These are phyloP conservation scores for Hoplostethus atlanticus DNA, from an alignment of 2,797 vertebrate genomes.

Conservation along the genomic window DNA sequence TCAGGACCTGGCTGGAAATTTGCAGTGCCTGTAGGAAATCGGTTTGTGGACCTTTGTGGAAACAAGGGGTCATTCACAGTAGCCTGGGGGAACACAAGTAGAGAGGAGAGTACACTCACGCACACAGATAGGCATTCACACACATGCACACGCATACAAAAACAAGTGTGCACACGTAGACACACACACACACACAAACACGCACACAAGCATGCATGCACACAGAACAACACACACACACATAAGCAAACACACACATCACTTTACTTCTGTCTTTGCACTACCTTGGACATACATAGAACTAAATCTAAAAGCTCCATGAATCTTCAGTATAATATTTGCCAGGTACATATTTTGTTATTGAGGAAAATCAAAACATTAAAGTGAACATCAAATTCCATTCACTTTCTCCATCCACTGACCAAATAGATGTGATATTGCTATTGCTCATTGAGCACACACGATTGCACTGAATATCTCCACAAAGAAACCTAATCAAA, in stretches of 20 bases:
- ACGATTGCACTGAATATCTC: constrained; percentile 13
- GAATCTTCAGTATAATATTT: background rate
- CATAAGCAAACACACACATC: background rate
- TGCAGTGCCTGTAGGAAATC: constrained; percentile 73
- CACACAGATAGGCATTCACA: constrained; percentile 32
- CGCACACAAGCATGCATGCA: background rate
- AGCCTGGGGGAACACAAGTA: constrained; percentile 59
- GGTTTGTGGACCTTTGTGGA: constrained; percentile 73
- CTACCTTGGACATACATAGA: background rate
- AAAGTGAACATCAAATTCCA: constrained; percentile 20
- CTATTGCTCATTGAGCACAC: background rate
- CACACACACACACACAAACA: background rate
- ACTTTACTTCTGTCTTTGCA: background rate
- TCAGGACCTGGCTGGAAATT: constrained; percentile 82
- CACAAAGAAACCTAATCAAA: constrained; percentile 32
- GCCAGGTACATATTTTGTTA: constrained; percentile 10
- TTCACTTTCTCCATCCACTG: constrained; percentile 30
- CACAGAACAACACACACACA: background rate
- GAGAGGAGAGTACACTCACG: constrained; percentile 29
- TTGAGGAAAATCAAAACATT: constrained; percentile 26
- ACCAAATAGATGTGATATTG: constrained; percentile 28
- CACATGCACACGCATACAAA: constrained; percentile 12
- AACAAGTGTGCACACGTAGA: background rate
- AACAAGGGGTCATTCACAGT: constrained; percentile 58
- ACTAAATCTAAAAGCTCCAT: background rate